These are phyloP conservation scores for Phragmatobia fuliginosa DNA, from an alignment of 2,888 invertebrate genomes.

Conservation along the genomic window DNA sequence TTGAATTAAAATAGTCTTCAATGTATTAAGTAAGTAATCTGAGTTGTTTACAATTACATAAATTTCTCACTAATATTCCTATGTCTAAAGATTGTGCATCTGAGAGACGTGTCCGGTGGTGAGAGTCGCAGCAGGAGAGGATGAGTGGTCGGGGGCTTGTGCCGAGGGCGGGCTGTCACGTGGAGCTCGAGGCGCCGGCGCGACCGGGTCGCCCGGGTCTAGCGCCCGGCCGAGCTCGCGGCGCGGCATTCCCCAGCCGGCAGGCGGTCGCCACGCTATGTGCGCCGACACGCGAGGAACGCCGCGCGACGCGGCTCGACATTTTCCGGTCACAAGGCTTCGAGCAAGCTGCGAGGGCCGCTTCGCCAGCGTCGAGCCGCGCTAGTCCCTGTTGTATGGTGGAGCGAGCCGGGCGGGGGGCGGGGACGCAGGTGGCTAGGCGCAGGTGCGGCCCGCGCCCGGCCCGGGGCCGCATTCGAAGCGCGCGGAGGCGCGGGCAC, in stretches of 20 bases:
- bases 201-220: constrained; percentile 79
- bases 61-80: constrained; percentile 57
- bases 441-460: constrained; percentile 81
- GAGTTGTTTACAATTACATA: constrained; percentile 55
- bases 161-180: constrained; percentile 69
- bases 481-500: constrained; percentile 76
- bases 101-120: constrained; percentile 74
- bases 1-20: neutral
- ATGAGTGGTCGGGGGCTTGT: constrained; percentile 49
- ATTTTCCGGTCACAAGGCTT: constrained; percentile 71
- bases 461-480: constrained; percentile 76
- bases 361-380: constrained; percentile 74
- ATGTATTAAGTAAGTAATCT: constrained; percentile 46
- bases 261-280: constrained; percentile 76
- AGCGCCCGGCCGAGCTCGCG: constrained; percentile 68
- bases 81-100: constrained; percentile 75
- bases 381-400: constrained; percentile 77
- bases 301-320: constrained; percentile 73
- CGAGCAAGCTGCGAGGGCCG: constrained; percentile 78
- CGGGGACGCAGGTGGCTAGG: constrained; percentile 79
- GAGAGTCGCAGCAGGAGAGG: constrained; percentile 52
- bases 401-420: constrained; percentile 73
- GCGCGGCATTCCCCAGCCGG: constrained; percentile 81
- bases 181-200: constrained; percentile 79
- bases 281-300: constrained; percentile 67